These are phyloP conservation scores for Actenoides lindsayi DNA, from an alignment of 2,113 vertebrate species.

Conservation along the genomic window DNA sequence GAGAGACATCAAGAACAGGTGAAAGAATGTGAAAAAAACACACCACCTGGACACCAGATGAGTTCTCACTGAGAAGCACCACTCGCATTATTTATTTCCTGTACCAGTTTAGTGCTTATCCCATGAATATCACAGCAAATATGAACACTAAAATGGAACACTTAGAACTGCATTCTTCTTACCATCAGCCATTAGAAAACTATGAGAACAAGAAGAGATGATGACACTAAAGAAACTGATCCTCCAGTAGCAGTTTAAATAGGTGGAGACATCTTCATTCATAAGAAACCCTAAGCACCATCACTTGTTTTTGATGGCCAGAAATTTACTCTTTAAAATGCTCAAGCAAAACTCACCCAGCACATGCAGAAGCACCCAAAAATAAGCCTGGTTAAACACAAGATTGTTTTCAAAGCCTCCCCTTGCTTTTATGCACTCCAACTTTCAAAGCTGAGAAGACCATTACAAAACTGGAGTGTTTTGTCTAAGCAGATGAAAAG, in stretches of 20 bases:
- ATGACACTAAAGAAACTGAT: background rate
- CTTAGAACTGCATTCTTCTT: background rate
- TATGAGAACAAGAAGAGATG: background rate
- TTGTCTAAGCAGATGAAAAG: background rate
- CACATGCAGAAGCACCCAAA: background rate
- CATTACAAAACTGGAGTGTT: background rate
- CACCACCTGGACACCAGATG: slow-evolving; percentile 33
- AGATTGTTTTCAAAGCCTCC: background rate
- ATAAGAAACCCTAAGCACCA: background rate
- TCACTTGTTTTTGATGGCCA: background rate
- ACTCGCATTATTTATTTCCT: background rate
- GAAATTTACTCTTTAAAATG: background rate
- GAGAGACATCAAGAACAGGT: slow-evolving; percentile 29
- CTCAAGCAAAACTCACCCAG: background rate
- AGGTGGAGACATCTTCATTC: background rate
- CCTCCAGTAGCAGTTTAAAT: background rate
- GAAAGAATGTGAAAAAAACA: background rate
- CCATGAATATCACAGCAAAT: background rate
- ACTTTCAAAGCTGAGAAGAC: background rate
- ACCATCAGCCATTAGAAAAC: background rate
- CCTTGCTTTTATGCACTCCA: background rate
- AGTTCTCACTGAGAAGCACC: background rate
- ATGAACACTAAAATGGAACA: background rate
- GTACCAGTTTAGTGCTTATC: background rate
- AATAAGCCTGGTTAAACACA: background rate